A percentile compares a stretch with the other conserved stretches of the same genome.
Evolutionary conservation across 37 sponge, comb jelly and placozoan genomes (phyloP).

Genomic region (Beroe forskalii): DNA sequence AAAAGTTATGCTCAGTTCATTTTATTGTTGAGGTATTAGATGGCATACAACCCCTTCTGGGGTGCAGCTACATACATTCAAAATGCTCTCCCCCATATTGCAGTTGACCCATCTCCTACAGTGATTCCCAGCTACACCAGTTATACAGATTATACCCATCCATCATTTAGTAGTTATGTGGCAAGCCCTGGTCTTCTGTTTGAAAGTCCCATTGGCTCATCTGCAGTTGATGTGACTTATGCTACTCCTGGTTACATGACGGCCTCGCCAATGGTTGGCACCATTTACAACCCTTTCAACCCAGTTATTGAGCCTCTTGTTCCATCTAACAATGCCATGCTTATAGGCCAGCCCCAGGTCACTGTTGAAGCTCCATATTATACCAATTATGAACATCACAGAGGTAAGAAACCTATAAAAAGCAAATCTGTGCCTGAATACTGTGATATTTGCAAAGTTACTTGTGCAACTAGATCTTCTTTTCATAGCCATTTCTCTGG

Average conservation of each 20-base stretch:
- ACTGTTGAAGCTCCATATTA: background rate
- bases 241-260: constrained; percentile 2
- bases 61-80: background rate
- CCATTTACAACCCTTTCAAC: background rate
- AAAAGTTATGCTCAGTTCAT: background rate
- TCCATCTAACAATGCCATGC: background rate
- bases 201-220: background rate
- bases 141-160: background rate
- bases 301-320: background rate
- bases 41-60: constrained; percentile 7
- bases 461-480: constrained; percentile 26
- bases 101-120: background rate
- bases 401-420: background rate
- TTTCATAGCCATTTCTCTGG: constrained; percentile 42
- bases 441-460: constrained; percentile 47
- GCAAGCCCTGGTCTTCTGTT: background rate
- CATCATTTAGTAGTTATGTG: background rate
- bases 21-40: background rate
- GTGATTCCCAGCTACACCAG: background rate
- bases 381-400: background rate
- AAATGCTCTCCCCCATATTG: background rate
- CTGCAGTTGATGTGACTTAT: background rate
- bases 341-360: background rate
- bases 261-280: background rate
- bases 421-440: background rate